Conservation (phyloP, 2,113 vertebrate genomes). For the Octodon degus region DNA sequence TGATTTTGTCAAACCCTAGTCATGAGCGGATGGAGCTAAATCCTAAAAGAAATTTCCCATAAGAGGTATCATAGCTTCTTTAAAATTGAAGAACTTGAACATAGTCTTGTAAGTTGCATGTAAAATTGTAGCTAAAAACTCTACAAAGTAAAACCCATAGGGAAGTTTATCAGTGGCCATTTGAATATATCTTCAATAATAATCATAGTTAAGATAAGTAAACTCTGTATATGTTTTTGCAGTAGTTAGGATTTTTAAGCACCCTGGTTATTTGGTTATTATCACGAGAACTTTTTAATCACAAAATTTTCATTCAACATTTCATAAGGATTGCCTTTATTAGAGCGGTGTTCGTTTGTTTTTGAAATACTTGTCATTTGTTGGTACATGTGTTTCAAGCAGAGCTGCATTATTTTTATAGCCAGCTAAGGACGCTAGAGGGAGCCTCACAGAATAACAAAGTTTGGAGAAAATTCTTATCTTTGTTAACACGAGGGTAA, state of each 20-base stretch:
- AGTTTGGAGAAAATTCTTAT: not conserved
- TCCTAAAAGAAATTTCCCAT: not conserved
- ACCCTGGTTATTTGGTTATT: not conserved
- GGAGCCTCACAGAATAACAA: conserved; percentile 31
- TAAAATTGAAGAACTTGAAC: not conserved
- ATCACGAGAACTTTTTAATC: not conserved
- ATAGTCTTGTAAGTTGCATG: not conserved
- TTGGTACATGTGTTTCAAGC: not conserved
- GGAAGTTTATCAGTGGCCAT: not conserved
- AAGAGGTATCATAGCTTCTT: not conserved
- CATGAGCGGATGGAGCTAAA: not conserved
- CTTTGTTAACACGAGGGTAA: not conserved
- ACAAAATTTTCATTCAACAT: not conserved
- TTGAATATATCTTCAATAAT: not conserved
- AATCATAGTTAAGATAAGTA: not conserved
- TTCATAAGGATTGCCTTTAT: not conserved
- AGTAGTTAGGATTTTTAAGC: not conserved
- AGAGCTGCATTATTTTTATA: not conserved
- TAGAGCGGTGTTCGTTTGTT: not conserved
- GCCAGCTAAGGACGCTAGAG: conserved; percentile 50
- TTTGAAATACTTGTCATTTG: not conserved
- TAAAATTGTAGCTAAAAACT: not conserved
- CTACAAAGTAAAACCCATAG: not conserved
- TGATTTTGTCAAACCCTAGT: not conserved
- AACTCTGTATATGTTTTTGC: not conserved